Base-by-base conservation (phyloP, 2,113 vertebrate genomes). In the Athene noctua region DNA sequence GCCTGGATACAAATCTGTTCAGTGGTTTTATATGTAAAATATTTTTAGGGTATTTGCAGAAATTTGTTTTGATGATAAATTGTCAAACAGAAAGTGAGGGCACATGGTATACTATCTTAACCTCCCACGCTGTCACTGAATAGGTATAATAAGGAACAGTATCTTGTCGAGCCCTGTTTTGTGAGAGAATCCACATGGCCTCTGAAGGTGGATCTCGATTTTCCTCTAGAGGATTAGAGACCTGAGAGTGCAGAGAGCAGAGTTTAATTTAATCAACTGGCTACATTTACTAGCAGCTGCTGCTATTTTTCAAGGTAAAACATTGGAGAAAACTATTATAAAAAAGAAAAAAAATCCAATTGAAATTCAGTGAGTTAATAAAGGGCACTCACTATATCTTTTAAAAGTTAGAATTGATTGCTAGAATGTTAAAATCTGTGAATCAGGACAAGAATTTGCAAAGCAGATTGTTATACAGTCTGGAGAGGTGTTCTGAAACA, bases 1-100 rank as follows among this genome's bases (percentile, higher is more conserved):
- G 96, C 97, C 90, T 96, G 95, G 95, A 92, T 94, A 96, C 97
- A 93, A 94, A 91, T 91, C 47, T 87, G 23, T 71, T 80, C 55
- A 66, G 86, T 44, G 73, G 62, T 86, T 96, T 96, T 91, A 46
- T 88, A 81, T 63, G 72, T 34, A 70, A 93, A 95, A 95, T 80
- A 78, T 54, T 94, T 94, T 81, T 54, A 74, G 58, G n/a, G 40
- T 57, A 58, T 92, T 94, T 27, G 19, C 75, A 88, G 70, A 30
- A 93, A 83, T 94, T 96, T 90, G 46, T 92, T 95, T 95, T 70
- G 63, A 70, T 92, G 74, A 89, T 36, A 66, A 68, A 47, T 42
- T 65, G 86, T 86, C 57, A 62, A 80, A 77, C 49, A 85, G 71
- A 95, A 84, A 67, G 36, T 44, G 36, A 86, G 49, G 85, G 49